Evolutionary conservation across 2,113 vertebrate species (phyloP), one percentile per base, ranked within the genome.

Genomic region (Oplegnathus fasciatus): DNA sequence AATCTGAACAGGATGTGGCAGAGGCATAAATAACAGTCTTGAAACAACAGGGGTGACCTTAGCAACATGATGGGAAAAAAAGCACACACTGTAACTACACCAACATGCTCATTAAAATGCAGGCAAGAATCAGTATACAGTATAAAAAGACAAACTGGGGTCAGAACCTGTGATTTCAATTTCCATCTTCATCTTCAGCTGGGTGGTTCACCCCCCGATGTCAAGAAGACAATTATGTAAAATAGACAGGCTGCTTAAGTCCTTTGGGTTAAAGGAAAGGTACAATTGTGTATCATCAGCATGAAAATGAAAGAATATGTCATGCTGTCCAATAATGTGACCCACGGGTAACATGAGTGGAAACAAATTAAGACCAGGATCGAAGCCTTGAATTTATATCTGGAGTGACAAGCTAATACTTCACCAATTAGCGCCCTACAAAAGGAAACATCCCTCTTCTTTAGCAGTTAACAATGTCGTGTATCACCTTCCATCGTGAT

Each of bases 141-240:
- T 15, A 30, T 32, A 20, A 18, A 37, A n/a, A 68, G 18, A 40
- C 54, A 67, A 67, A 61, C 26, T 37, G 20, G 20, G 37, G 69
- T 73, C 42, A 73, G 28, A 54, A 83, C 28, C 77, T 76, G 24
- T 20, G 18, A 84, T 68, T 85, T 26, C 20, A 75, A 67, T 78
- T 61, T 55, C 64, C 70, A n/a, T 57, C 34, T 14, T 75, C 15
- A 8, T 26, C 32, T 70, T 82, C 9, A 5, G 13, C 67, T 64
- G 50, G 20, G 26, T 0, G 3, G 86, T 28, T 79, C 20, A 20
- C 30, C 46, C 34, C 50, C 65, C 75, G 65, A 84, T 60, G 78
- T 66, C 84, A 72, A 62, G 32, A 78, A 88, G 65, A 78, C 69
- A 75, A 68, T 84, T 75, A 84, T 75, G 72, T 73, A 50, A 86